These are phyloP conservation scores for Prostheceraeus crozeri DNA, from an alignment of 2,888 invertebrate genomes.

Conservation along the genomic window DNA sequence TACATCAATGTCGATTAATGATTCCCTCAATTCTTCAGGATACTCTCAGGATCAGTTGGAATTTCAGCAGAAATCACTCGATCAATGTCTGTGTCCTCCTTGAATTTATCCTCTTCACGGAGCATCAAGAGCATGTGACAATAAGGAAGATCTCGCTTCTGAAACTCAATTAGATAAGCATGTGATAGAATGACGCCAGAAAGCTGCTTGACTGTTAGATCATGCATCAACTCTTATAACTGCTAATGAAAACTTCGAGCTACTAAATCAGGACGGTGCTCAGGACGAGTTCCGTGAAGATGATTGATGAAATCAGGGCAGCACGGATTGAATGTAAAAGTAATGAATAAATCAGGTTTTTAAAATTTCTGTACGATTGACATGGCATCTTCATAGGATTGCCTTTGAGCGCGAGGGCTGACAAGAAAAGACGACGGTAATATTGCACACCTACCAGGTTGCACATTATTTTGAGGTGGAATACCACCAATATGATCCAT, in stretches of 20 bases:
- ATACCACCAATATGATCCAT: conserved; percentile 40
- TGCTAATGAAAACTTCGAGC: conserved; percentile 40
- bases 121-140: conserved; percentile 44
- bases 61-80: too few relatives aligned
- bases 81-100: too few relatives aligned
- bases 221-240: conserved; percentile 32
- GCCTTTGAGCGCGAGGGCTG: conserved; percentile 50
- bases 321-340: conserved; percentile 41
- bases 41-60: too few relatives aligned
- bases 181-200: conserved; percentile 43
- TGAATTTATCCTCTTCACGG: background rate
- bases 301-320: conserved; percentile 39
- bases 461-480: conserved; percentile 39
- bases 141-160: conserved; percentile 48
- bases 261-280: conserved; percentile 37
- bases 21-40: too few relatives aligned
- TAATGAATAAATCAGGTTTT: conserved; percentile 55
- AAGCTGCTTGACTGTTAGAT: conserved; percentile 39
- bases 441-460: conserved; percentile 22
- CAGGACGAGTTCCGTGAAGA: conserved; percentile 28
- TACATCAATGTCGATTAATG: too few relatives aligned
- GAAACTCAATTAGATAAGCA: conserved; percentile 47
- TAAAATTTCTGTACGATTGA: conserved; percentile 55
- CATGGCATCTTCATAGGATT: conserved; percentile 57
- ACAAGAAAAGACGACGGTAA: conserved; percentile 48